Percentiles rank a stretch among this genome's conserved stretches.
Evolutionary conservation across 64 coral and sea anemone genomes (phyloP).

Genomic region (Cladopsammia gracilis): DNA sequence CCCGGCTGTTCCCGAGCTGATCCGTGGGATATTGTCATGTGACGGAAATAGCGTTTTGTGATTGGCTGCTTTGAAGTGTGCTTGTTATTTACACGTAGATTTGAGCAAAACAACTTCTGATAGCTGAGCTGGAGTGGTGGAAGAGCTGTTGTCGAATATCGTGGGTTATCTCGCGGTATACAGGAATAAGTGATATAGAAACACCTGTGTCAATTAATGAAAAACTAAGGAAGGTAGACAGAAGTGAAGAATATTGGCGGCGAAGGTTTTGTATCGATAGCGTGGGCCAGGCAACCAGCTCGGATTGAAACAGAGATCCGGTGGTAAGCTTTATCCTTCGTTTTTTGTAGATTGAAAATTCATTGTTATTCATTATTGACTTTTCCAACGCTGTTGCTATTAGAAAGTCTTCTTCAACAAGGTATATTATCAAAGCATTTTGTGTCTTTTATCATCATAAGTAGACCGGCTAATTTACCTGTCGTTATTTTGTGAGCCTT

Average conservation of each 20-base stretch:
- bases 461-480: not conserved
- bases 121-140: not conserved
- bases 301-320: not conserved
- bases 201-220: not conserved
- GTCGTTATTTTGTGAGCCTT: not conserved
- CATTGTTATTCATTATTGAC: conserved; percentile 42
- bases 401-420: not conserved
- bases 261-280: not conserved
- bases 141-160: not conserved
- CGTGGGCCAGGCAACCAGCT: not conserved
- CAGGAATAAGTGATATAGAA: conserved; percentile 9
- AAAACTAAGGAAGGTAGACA: not conserved
- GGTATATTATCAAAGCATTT: not conserved
- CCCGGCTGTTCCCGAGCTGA: not conserved
- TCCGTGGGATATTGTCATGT: conserved; percentile 24
- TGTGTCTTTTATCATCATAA: not conserved
- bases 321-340: not conserved
- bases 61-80: conserved; percentile 2
- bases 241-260: not conserved
- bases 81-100: conserved; percentile 20
- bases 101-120: conserved; percentile 31
- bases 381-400: conserved; percentile 4
- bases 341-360: not conserved
- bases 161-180: not conserved
- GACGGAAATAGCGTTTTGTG: not conserved